Evolutionary conservation across 2,888 invertebrate species (phyloP).

Genomic region (Parasteatoda lunata): DNA sequence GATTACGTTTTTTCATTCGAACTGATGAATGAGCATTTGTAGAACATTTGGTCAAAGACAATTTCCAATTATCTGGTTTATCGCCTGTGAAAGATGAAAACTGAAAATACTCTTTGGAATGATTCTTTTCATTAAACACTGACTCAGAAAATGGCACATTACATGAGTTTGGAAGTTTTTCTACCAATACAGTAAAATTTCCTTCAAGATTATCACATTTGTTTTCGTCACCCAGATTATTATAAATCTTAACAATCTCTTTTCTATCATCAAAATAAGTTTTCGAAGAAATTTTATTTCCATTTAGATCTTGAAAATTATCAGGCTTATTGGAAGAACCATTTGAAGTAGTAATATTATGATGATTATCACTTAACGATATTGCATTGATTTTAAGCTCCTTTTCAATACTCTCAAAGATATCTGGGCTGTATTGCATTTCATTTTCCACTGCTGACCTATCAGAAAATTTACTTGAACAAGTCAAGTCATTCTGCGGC

Average conservation of each 20-base stretch:
- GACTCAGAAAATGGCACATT: neutral
- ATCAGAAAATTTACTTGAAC: neutral
- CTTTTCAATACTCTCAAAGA: neutral
- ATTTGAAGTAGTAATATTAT: neutral
- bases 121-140: constrained; percentile 13
- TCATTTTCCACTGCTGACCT: neutral
- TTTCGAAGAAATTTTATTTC: neutral
- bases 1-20: neutral
- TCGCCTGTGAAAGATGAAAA: neutral
- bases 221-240: neutral
- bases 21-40: neutral
- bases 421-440: neutral
- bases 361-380: neutral
- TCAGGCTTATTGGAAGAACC: neutral
- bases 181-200: neutral
- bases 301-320: neutral
- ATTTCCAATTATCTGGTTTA: no score
- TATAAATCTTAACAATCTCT: neutral
- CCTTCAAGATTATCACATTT: neutral
- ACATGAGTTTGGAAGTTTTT: no score
- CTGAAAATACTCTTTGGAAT: neutral
- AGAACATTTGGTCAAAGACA: no score
- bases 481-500: neutral
- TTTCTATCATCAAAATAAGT: neutral
- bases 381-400: neutral